Base-by-base conservation (phyloP, 2,797 vertebrate genomes). In the Allochrocebus solatus region DNA sequence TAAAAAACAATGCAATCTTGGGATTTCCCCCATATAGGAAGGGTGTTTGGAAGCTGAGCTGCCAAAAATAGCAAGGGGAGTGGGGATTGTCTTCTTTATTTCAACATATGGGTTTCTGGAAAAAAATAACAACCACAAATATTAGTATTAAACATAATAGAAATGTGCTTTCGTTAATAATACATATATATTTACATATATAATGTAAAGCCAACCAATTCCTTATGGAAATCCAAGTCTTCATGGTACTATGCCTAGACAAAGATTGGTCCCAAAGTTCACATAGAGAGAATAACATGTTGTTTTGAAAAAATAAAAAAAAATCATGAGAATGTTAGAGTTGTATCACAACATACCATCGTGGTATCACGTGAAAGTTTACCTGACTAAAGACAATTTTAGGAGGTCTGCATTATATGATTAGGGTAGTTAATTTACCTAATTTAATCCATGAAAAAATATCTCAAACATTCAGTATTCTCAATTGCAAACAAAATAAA, bases 31-130 rank as follows among this genome's bases (percentile, higher is more conserved):
- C 88, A 28, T 75, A 83, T 93, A 89, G 33, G 50, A 97, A 86
- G 33, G n/a, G 17, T 72, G 78, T 92, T 83, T 94, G 64, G 74
- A 90, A 91, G 10, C 72, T 82, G 74, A 94, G 50, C 39, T 95
- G 86, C 72, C n/a, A 74, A 96, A 97, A 95, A 94, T 76, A 97
- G 75, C 76, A 95, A 96, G 90, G 97, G 91, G 61, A 64, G 14
- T 33, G 59, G 21, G 89, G 39, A 24, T 33, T 70, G 57, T 70
- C 48, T 86, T 90, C 67, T 97, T 17, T 94, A 57, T 88, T 94
- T 26, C 78, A 97, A 88, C n/a, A 26, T 81, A 39, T 46, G 57
- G 19, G n/a, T 43, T 70, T 76, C 80, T 85, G 64, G 64, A 43
- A 92, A 85, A 89, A 93, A 75, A 85, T 85, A 24, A 91, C 50